phyloP scores from a whole-genome alignment of 37 sponge, comb jelly and placozoan species.

The Diacarnus erythraeanus region DNA sequence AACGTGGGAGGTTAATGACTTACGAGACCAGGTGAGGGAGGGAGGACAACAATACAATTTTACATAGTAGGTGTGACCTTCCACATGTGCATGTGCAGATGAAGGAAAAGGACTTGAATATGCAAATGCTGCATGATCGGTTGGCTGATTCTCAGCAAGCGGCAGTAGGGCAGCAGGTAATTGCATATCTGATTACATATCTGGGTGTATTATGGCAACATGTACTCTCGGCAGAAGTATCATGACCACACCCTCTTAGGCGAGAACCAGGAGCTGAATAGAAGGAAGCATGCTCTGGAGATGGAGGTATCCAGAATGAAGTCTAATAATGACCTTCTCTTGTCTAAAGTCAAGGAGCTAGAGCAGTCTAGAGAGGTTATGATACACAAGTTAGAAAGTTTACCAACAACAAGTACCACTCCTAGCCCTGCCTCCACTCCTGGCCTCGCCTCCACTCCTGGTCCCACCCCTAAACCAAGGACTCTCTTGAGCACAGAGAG shows the following conservation, averaged over 20 bases:
- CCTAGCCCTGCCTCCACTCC: neutral
- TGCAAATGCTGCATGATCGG: neutral
- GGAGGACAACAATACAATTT: no score
- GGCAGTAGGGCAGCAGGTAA: neutral
- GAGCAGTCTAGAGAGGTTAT: neutral
- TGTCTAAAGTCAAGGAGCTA: neutral
- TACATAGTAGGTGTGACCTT: no score
- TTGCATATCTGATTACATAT: neutral
- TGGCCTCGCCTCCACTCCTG: neutral
- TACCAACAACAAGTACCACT: neutral
- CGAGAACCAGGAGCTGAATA: conserved; percentile 4
- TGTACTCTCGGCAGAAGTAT: neutral
- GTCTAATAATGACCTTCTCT: neutral
- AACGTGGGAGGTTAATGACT: neutral
- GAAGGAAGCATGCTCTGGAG: neutral
- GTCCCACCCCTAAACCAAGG: conserved; percentile 15
- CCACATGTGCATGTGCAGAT: neutral
- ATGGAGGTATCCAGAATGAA: neutral
- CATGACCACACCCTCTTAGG: conserved; percentile 10
- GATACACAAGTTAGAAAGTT: neutral
- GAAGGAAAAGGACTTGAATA: neutral
- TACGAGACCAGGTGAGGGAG: neutral
- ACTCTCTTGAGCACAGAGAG: neutral
- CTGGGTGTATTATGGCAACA: no score
- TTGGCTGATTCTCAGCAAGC: neutral